Base-by-base conservation (phyloP, 2,888 invertebrate species). In the Therioaphis trifolii region DNA sequence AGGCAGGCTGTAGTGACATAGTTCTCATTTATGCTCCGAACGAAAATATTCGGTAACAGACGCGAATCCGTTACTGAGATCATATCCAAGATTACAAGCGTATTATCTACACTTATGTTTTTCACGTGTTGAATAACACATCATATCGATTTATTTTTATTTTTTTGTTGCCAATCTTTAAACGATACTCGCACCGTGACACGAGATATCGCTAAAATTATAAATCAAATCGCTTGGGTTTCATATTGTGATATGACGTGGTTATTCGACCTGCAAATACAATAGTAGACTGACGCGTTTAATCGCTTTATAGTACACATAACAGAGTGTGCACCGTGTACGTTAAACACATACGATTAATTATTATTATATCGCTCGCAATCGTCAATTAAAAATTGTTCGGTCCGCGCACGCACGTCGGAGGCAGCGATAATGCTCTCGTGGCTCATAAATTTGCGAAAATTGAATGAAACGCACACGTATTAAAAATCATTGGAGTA, bases 401-500 rank as follows among this genome's bases (percentile, higher is more conserved):
- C 7, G 7, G 35, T 5, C 35, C 7, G 35, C n/a, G n/a, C n/a
- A n/a, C n/a, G n/a, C n/a, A n/a, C n/a, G n/a, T n/a, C n/a, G n/a
- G n/a, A n/a, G n/a, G n/a, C n/a, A n/a, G n/a, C n/a, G n/a, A n/a
- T n/a, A n/a, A n/a, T n/a, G n/a, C n/a, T n/a, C n/a, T n/a, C n/a
- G n/a, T n/a, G n/a, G 11, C 2, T 61, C 58, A 7, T 9, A 21
- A n/a, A 21, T 21, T 27, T 14, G 24, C 21, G 21, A 61, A 29
- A 18, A 63, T 4, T 3, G 40, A 69, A 79, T 55, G 78, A n/a
- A 78, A 40, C n/a, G 15, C 27, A 2, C 24, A 40, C 7, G 35
- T 40, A 43, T 69, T n/a, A n/a, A n/a, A 68, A 69, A 68, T 55
- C 55, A 79, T 79, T 68, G 69, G 55, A 40, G 52, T 55, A 40